Base-by-base conservation (phyloP, 1,140 invertebrate species). In the Paracyclopina nana region DNA sequence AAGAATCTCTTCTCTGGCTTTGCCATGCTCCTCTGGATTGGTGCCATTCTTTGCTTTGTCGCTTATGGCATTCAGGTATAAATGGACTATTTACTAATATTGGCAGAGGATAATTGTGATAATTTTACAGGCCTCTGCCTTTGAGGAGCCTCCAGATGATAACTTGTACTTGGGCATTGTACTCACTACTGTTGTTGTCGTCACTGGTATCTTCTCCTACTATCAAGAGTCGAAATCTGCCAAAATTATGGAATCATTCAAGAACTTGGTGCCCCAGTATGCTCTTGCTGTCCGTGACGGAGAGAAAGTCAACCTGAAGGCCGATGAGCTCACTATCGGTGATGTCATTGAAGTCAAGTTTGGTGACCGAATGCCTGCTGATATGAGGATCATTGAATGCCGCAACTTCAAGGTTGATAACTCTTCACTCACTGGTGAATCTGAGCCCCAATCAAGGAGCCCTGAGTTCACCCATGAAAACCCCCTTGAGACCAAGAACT, bases 221-320 rank as follows among this genome's bases (percentile, higher is more conserved):
- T 94, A 91, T 65, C 90, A 95, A 73, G 88, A 95, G 71, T 84
- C 82, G 66, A 94, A 94, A 70, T 90, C 84, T 60, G 85, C 82
- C 55, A 85, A 82, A 65, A 91, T 91, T 62, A 88, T 91, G 83
- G 84, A 91, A 67, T 90, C 83, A 11, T 90, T 90, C 71, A 87
- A 86, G 69, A 88, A 86, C 70, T 82, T 92, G 78, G 83, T 91
- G 60, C 85, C 86, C 25, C 70, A 71, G 57, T 50, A 50, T 20
- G 48, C 48, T 41, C 34, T 50, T 9, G 22, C 22, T 28, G 16
- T 41, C 56, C 76, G 94, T 56, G 84, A 91, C 68, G 90, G 91
- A 54, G 56, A 68, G 9, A 72, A 75, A 54, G 60, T 69, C 29
- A 68, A 72, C 24, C 31, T 70, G 4, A 61, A 60, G 48, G 77